These are phyloP conservation scores for Mesocricetus auratus DNA, from an alignment of 2,113 vertebrate genomes.

Conservation along the genomic window DNA sequence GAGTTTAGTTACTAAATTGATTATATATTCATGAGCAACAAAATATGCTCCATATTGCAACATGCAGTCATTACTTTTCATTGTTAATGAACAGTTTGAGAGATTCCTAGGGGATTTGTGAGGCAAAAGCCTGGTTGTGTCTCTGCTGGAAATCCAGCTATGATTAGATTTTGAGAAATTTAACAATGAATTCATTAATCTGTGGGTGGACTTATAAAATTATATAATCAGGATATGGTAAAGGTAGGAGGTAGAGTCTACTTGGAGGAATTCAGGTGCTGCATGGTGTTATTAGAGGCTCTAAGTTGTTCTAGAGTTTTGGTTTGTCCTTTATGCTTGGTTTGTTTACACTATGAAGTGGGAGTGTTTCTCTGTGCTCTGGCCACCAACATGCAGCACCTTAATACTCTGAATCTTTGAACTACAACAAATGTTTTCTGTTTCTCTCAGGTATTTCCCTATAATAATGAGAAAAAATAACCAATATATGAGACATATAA, in stretches of 20 bases:
- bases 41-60: background rate
- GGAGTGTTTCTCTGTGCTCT: background rate
- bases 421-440: background rate
- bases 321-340: background rate
- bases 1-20: background rate
- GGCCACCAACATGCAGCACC: background rate
- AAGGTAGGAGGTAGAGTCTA: too few species aligned
- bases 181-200: background rate
- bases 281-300: too few species aligned
- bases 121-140: background rate
- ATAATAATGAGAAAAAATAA: background rate
- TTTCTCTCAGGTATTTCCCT: background rate
- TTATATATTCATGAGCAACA: too few species aligned
- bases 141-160: background rate
- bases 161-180: background rate
- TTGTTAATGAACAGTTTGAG: background rate
- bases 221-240: background rate
- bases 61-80: background rate
- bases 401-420: background rate
- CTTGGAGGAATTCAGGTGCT: background rate
- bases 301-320: background rate
- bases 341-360: background rate
- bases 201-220: background rate
- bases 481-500: background rate
- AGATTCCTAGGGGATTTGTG: background rate